A percentile compares a stretch with the other conserved stretches of the same genome.
These are phyloP conservation scores for Eubucco bourcierii DNA, from an alignment of 2,113 vertebrate genomes.

Conservation along the genomic window DNA sequence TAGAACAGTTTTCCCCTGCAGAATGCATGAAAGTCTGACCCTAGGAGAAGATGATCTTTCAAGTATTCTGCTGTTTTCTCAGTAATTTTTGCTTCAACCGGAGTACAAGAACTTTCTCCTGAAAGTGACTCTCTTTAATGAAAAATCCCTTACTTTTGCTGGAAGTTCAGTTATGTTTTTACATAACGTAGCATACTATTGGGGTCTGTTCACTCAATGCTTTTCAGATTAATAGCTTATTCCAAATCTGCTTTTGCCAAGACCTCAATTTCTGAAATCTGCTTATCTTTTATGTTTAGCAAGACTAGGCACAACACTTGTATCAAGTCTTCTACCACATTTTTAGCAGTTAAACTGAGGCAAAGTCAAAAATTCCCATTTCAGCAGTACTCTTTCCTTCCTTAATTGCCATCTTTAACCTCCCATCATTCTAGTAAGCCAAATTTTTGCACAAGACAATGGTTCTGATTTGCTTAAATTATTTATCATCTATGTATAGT, in stretches of 20 bases:
- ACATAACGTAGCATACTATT: neutral
- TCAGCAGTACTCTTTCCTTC: neutral
- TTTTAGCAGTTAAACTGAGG: neutral
- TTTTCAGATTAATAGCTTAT: conserved; percentile 34
- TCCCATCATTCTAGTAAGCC: neutral
- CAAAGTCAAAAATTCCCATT: neutral
- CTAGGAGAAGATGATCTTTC: neutral
- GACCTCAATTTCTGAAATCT: conserved; percentile 48
- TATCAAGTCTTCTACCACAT: neutral
- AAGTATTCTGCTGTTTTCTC: neutral
- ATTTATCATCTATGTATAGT: neutral
- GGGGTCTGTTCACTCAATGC: neutral
- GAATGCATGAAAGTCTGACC: neutral
- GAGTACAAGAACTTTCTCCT: neutral
- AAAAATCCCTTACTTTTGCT: neutral
- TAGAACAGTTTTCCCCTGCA: neutral
- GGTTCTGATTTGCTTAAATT: neutral
- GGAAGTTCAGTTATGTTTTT: conserved; percentile 15
- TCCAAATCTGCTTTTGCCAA: conserved; percentile 47
- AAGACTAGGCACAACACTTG: neutral
- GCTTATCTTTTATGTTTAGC: conserved; percentile 35
- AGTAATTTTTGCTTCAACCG: neutral
- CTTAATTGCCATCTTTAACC: neutral
- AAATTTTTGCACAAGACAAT: conserved; percentile 21
- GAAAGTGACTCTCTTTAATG: neutral